Evolutionary conservation across 2,888 invertebrate species (phyloP).

Genomic region (Epinotia ramella): DNA sequence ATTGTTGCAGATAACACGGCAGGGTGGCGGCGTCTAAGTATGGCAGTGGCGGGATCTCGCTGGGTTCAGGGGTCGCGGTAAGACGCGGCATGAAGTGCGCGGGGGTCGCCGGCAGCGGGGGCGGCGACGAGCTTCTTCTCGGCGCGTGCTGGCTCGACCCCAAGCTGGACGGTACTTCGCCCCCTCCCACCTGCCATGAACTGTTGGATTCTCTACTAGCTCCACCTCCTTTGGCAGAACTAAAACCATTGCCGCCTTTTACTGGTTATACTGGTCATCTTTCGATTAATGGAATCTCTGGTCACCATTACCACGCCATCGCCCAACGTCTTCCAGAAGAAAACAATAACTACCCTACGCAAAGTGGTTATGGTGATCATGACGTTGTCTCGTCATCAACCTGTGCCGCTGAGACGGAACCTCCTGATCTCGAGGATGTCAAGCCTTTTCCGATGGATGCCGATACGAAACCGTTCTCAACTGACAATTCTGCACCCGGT

Average conservation of each 20-base stretch:
- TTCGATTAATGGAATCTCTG: constrained; percentile 94
- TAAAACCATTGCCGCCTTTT: constrained; percentile 93
- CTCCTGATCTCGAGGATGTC: constrained; percentile 86
- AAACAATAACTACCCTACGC: constrained; percentile 88
- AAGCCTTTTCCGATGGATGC: constrained; percentile 86
- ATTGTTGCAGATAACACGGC: constrained; percentile 76
- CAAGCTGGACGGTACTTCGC: constrained; percentile 78
- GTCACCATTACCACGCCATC: constrained; percentile 94
- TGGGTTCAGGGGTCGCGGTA: constrained; percentile 75
- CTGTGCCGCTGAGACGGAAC: constrained; percentile 87
- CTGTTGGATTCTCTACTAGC: constrained; percentile 89
- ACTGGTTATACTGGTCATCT: constrained; percentile 94
- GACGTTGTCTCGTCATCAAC: constrained; percentile 91
- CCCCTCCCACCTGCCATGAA: constrained; percentile 84
- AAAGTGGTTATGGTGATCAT: constrained; percentile 87
- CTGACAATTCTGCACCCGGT: constrained; percentile 82
- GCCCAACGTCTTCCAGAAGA: constrained; percentile 91
- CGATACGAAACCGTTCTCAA: constrained; percentile 74
- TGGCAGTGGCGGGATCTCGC: constrained; percentile 79
- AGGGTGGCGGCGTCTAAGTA: constrained; percentile 84
- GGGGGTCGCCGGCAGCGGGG: constrained; percentile 70
- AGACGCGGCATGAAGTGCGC: constrained; percentile 87
- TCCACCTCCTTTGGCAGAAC: constrained; percentile 90
- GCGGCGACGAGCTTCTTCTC: constrained; percentile 90
- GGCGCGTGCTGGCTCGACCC: constrained; percentile 90